Base-by-base conservation (phyloP, 2,797 vertebrate species). In the Meda fulgida region DNA sequence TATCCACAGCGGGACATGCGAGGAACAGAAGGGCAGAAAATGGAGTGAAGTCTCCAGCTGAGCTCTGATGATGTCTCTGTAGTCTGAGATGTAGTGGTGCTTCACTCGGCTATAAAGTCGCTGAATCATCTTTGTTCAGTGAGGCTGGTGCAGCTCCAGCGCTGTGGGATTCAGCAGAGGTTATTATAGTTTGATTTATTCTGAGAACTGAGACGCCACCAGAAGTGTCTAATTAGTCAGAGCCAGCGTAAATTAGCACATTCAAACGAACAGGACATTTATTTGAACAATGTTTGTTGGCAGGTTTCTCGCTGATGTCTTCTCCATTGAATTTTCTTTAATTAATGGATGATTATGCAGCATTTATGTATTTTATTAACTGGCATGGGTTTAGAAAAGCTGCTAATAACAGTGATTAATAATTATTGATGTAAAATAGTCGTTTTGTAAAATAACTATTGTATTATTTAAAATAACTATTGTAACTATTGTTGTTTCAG, bases 81-180 rank as follows among this genome's bases (percentile, higher is more conserved):
- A 23, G 36, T 58, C 19, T 2, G 80, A 40, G 67, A 53, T 43
- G 53, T 70, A 38, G 31, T 60, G 21, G 26, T 43, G 67, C 69
- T 65, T 60, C 36, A 66, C 60, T 67, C 9, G 46, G 40, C 82
- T 84, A 38, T 66, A 60, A 48, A 78, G 76, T 78, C 51, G 67
- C 75, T 84, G 51, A 70, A 84, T 84, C 83, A 78, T 84, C 63
- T 84, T 79, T 69, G 66, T 46, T 72, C 26, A 26, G 53, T 5
- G 66, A 29, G 79, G 48, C 79, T 70, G 79, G 65, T 26, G 58
- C 75, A 51, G 83, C 36, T 58, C 51, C 73, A 40, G 60, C 31
- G 18, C 60, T 51, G 67, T n/a, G 55, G 66, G 66, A 55, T 31
- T 11, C 75, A 36, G 34, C 75, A 34, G 51, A 29, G 78, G 36